These are phyloP conservation scores for Malthinus flaveolus DNA, from an alignment of 2,888 invertebrate genomes.

Conservation along the genomic window DNA sequence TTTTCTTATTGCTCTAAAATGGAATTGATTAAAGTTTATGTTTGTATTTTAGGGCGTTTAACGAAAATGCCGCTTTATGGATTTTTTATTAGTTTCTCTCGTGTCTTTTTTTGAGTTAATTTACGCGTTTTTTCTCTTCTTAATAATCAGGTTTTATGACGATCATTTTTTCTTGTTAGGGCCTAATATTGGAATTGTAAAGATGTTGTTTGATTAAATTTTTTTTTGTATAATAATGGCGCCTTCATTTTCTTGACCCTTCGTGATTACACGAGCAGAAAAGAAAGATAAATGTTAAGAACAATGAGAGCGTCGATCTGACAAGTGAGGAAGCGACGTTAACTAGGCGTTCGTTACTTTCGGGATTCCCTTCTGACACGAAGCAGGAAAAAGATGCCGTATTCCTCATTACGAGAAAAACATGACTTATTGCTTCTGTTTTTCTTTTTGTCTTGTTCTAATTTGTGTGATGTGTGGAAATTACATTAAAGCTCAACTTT, in stretches of 20 bases:
- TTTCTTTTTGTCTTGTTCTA: neutral
- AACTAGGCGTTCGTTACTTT: constrained; percentile 30
- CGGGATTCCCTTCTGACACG: constrained; percentile 30
- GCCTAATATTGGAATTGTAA: too few species aligned
- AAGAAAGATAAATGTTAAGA: constrained; percentile 32
- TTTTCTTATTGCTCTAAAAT: constrained; percentile 28
- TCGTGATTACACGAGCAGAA: constrained; percentile 25
- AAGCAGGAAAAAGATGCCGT: constrained; percentile 26
- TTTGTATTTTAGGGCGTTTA: neutral
- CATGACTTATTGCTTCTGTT: constrained; percentile 28
- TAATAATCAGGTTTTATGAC: too few species aligned
- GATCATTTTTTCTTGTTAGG: too few species aligned
- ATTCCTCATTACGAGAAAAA: constrained; percentile 27
- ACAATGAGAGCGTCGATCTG: constrained; percentile 35
- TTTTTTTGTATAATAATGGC: constrained; percentile 6
- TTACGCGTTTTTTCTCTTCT: too few species aligned
- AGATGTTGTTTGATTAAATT: neutral
- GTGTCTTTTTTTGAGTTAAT: too few species aligned
- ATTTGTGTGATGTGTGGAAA: too few species aligned
- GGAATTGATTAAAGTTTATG: constrained; percentile 24
- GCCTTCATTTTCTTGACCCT: constrained; percentile 16
- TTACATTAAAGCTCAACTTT: too few species aligned
- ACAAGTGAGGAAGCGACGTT: constrained; percentile 35
- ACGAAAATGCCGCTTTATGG: too few species aligned
- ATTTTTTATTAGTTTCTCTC: too few species aligned